These are phyloP conservation scores for Phoeniculus purpureus DNA, from an alignment of 2,797 vertebrate species.

Conservation along the genomic window DNA sequence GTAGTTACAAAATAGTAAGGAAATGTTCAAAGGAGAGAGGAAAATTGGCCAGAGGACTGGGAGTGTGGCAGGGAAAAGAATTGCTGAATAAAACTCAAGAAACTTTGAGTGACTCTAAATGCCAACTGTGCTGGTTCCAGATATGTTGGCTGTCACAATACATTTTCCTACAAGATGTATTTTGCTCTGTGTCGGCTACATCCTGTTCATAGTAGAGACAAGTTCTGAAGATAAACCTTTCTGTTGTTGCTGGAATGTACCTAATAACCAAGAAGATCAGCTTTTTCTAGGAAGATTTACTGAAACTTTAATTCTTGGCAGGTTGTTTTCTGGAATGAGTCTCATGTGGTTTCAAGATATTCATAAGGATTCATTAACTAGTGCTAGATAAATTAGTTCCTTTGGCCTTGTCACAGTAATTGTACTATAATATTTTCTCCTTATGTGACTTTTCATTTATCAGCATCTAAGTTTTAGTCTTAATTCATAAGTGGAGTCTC, in stretches of 20 bases:
- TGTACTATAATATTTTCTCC: neutral
- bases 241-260: neutral
- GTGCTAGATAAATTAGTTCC: neutral
- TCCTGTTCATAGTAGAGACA: neutral
- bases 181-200: neutral
- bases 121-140: neutral
- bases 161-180: neutral
- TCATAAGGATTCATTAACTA: neutral
- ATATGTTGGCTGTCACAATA: neutral
- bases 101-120: slow-evolving; percentile 1
- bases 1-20: neutral
- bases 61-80: neutral
- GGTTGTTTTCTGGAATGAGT: neutral
- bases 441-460: neutral
- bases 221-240: neutral
- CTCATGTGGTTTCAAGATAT: neutral
- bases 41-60: neutral
- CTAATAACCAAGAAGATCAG: neutral
- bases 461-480: neutral
- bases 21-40: neutral
- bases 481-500: neutral
- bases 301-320: neutral
- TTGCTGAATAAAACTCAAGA: neutral
- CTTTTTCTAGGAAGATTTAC: neutral
- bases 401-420: neutral